These are phyloP conservation scores for Drosophila nigricruria DNA, from an alignment of 2,888 invertebrate species.

Conservation along the genomic window DNA sequence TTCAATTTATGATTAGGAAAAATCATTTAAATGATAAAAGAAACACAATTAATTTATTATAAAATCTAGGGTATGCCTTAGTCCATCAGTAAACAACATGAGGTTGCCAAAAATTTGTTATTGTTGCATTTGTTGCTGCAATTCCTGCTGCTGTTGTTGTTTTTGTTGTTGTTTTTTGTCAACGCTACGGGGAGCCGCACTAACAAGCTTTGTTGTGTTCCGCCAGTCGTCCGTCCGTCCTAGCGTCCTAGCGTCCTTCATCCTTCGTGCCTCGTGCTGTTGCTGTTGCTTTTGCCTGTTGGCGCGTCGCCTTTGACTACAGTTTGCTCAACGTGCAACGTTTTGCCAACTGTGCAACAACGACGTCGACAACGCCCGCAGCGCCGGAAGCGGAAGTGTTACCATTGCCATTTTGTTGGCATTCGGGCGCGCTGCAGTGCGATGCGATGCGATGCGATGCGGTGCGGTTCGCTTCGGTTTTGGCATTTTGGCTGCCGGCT, in stretches of 20 bases:
- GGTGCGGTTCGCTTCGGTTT: conserved; percentile 37
- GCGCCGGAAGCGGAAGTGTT: conserved; percentile 80
- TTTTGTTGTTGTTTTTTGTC: conserved; percentile 49
- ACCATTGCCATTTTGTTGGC: conserved; percentile 78
- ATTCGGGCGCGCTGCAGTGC: conserved; percentile 41
- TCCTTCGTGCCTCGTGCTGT: conserved; percentile 25
- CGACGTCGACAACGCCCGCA: conserved; percentile 63
- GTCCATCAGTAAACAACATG: neutral
- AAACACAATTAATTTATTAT: neutral
- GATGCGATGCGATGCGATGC: conserved; percentile 14
- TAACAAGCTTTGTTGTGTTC: conserved; percentile 79
- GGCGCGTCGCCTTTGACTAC: conserved; percentile 58
- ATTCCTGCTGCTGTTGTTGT: neutral
- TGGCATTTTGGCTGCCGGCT: conserved; percentile 50
- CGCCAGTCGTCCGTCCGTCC: conserved; percentile 1
- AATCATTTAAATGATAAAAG: no score
- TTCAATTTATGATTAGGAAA: no score
- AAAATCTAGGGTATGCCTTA: neutral
- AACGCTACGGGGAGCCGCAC: conserved; percentile 56
- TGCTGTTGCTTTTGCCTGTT: conserved; percentile 32
- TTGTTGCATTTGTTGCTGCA: neutral
- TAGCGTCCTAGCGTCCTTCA: conserved; percentile 14
- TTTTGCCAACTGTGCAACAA: conserved; percentile 66
- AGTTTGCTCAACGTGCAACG: conserved; percentile 72
- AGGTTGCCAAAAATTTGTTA: conserved; percentile 22